These are phyloP conservation scores for Batillaria attramentaria DNA, from an alignment of 1,140 invertebrate species.

Conservation along the genomic window DNA sequence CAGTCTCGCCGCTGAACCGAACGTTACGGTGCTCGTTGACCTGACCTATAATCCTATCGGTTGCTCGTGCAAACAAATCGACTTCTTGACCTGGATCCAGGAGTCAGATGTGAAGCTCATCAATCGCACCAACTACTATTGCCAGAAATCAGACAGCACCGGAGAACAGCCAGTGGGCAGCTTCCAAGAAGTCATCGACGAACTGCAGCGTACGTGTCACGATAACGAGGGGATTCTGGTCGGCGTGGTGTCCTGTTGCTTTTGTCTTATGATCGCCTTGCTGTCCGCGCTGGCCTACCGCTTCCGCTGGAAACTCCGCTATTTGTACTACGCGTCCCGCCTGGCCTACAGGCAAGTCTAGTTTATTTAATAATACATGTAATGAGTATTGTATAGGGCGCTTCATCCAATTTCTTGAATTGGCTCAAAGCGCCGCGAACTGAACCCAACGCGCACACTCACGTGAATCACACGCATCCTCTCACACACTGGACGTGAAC, in stretches of 20 bases:
- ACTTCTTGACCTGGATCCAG: conserved; percentile 21
- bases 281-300: conserved; percentile 19
- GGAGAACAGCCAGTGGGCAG: background rate
- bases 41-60: conserved; percentile 11
- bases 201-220: background rate
- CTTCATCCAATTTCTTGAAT: no score
- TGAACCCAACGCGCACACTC: no score
- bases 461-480: no score
- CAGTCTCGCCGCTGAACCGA: background rate
- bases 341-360: no score
- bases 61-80: background rate
- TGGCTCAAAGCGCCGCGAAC: no score
- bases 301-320: conserved; percentile 52
- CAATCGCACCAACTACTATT: background rate
- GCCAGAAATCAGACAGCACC: background rate
- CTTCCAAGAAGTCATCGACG: background rate
- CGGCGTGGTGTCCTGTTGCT: background rate
- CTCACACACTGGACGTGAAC: no score
- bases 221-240: background rate
- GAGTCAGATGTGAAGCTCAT: background rate
- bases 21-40: background rate
- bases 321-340: conserved; percentile 47
- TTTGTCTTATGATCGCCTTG: background rate
- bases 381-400: no score
- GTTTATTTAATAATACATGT: no score